Percentiles rank a stretch among this genome's conserved stretches.
Conservation (phyloP, 2,797 vertebrate species). For the Enteromius unitaeniatus region DNA sequence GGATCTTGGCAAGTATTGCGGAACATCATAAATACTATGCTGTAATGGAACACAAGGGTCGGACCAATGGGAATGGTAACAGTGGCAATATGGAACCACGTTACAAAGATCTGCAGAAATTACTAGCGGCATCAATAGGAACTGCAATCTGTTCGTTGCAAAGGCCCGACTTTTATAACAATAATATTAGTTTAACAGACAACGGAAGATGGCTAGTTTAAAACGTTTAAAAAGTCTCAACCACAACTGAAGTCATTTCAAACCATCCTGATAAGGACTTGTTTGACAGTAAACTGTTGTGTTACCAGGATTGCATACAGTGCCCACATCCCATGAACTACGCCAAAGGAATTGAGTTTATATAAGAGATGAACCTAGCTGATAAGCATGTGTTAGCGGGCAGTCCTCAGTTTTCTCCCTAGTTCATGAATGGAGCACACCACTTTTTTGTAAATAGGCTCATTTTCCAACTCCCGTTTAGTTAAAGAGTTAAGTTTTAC, state of each 20-base stretch:
- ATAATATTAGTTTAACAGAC: not conserved
- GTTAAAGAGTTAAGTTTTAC: too few species aligned
- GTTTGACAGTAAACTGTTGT: conserved; percentile 3
- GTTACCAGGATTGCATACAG: not conserved
- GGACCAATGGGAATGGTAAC: conserved; percentile 35
- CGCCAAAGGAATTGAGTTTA: conserved; percentile 32
- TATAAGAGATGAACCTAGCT: conserved; percentile 41
- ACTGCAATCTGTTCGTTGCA: not conserved
- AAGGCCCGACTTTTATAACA: not conserved
- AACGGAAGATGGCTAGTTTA: not conserved
- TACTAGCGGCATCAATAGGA: not conserved
- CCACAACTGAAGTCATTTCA: not conserved
- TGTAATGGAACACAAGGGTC: conserved; percentile 26
- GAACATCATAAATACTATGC: conserved; percentile 48
- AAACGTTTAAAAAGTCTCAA: not conserved
- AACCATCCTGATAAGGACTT: not conserved
- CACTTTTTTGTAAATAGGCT: too few species aligned
- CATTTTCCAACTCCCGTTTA: too few species aligned
- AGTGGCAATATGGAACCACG: not conserved
- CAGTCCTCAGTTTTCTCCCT: not conserved
- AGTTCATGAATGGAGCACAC: not conserved
- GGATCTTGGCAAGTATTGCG: conserved; percentile 63
- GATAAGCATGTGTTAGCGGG: conserved; percentile 29
- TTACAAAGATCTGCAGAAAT: not conserved
- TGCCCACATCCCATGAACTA: conserved; percentile 12